A percentile compares a stretch with the other conserved stretches of the same genome.
These are phyloP conservation scores for Tachyglossus aculeatus DNA, from an alignment of 2,797 vertebrate species.

Conservation along the genomic window DNA sequence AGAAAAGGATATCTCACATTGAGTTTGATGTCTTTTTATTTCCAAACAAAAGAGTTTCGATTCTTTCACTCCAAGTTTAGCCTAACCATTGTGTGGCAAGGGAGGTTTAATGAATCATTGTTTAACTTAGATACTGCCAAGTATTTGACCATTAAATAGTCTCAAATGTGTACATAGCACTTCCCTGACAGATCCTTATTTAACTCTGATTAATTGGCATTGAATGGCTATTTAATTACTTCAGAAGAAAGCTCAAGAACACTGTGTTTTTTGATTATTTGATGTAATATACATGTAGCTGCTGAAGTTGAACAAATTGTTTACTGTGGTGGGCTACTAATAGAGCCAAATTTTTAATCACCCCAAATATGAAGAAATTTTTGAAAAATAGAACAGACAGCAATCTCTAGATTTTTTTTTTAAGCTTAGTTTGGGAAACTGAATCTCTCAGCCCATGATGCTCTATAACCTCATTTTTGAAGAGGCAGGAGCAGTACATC, in stretches of 20 bases:
- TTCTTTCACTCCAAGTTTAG: conserved; percentile 83
- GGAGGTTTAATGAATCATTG: conserved; percentile 92
- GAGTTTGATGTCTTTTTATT: conserved; percentile 85
- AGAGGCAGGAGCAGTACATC: too few relatives aligned
- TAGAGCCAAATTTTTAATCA: background rate
- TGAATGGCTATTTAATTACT: conserved; percentile 81
- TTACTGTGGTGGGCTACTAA: conserved; percentile 20
- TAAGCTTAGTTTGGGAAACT: background rate
- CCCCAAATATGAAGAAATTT: background rate
- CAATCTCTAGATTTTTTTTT: background rate
- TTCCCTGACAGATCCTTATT: conserved; percentile 75
- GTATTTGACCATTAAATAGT: conserved; percentile 85
- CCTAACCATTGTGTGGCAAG: conserved; percentile 83
- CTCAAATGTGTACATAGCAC: conserved; percentile 75
- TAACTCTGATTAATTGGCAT: conserved; percentile 82
- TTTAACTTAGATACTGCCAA: conserved; percentile 87
- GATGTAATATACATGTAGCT: conserved; percentile 55
- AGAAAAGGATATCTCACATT: conserved; percentile 80
- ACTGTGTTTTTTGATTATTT: conserved; percentile 77
- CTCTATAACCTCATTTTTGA: background rate
- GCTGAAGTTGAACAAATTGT: conserved; percentile 29
- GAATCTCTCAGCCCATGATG: background rate
- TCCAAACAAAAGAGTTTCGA: conserved; percentile 85
- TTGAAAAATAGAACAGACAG: background rate
- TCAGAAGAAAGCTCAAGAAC: conserved; percentile 71